Evolutionary conservation across 2,888 invertebrate genomes (phyloP), one percentile per base, ranked within the genome.

Genomic region (Litoditis marina): DNA sequence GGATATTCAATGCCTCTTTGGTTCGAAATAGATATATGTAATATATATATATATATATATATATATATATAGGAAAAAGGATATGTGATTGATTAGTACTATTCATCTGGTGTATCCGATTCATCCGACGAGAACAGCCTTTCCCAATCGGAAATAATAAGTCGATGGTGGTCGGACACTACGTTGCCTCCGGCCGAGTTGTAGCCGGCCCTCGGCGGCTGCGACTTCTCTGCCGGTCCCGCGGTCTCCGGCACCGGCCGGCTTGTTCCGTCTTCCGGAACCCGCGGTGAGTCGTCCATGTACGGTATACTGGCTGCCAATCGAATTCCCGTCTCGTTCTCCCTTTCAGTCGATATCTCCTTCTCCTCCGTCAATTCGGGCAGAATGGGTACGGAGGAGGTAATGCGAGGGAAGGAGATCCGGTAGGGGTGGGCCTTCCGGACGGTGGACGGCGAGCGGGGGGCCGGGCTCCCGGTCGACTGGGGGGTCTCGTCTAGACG

Each of bases 321-420:
- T 44, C 19, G 5, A 44, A 44, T 19, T 22, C 44, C 44, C 19
- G 44, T 22, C 19, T 50, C 50, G n/a, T 50, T n/a, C 25, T n/a
- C n/a, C 25, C 25, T 27, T 50, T 27, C 28, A 7, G 50, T 27
- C 28, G 50, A 50, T 27, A 50, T 7, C 32, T 61, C 61, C 31
- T 50, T 46, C n/a, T 61, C 61, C 25, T 61, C 61, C 13, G 61
- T 54, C 11, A 61, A 42, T 31, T 44, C 47, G 8, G 61, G 61
- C 55, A 61, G 51, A 47, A 39, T 28, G 5, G 27, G 31, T 3
- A 61, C 39, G 30, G 55, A 55, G 3, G 49, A 47, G 1, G 61
- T 61, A 8, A 61, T 55, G 6, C 60, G 42, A 2, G 60, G 60
- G 31, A 60, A 60, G 28, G 52, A 51, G 16, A 47, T 42, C 5